Evolutionary conservation across 1,140 invertebrate species (phyloP).

Genomic region (Leptinotarsa texana): DNA sequence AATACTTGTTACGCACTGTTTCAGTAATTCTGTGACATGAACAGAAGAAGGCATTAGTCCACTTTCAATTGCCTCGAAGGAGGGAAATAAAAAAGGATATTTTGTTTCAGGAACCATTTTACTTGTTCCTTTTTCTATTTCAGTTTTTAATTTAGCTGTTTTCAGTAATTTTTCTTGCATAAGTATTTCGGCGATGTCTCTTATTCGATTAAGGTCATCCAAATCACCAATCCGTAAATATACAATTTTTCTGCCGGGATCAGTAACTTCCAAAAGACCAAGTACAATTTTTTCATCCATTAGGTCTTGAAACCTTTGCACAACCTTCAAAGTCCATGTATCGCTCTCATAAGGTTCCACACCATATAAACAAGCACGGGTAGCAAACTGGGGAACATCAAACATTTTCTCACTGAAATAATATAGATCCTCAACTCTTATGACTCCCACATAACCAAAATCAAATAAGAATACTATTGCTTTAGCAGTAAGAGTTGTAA

Average conservation of each 20-base stretch:
- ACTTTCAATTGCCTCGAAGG: conserved; percentile 18
- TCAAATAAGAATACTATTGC: conserved; percentile 35
- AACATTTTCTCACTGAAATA: conserved; percentile 32
- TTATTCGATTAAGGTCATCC: background rate
- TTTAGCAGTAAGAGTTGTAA: background rate
- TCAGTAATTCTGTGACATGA: conserved; percentile 8
- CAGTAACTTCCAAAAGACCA: conserved; percentile 7
- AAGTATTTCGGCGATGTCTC: background rate
- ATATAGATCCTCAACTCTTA: conserved; percentile 30
- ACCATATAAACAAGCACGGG: conserved; percentile 32
- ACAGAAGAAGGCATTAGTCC: conserved; percentile 20
- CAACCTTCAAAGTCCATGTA: conserved; percentile 24
- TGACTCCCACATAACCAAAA: conserved; percentile 33
- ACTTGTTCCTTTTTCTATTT: background rate
- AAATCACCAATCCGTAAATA: conserved; percentile 9
- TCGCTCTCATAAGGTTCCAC: conserved; percentile 22
- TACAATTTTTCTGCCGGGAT: conserved; percentile 1
- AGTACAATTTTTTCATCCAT: conserved; percentile 18
- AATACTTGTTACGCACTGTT: conserved; percentile 4
- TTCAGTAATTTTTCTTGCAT: conserved; percentile 19
- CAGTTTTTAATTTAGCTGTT: background rate
- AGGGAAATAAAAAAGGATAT: conserved; percentile 22
- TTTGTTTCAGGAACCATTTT: conserved; percentile 6
- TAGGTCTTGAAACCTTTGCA: conserved; percentile 23
- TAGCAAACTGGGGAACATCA: conserved; percentile 32